Evolutionary conservation across 2,888 invertebrate genomes (phyloP).

Genomic region (Chydorus sphaericus): DNA sequence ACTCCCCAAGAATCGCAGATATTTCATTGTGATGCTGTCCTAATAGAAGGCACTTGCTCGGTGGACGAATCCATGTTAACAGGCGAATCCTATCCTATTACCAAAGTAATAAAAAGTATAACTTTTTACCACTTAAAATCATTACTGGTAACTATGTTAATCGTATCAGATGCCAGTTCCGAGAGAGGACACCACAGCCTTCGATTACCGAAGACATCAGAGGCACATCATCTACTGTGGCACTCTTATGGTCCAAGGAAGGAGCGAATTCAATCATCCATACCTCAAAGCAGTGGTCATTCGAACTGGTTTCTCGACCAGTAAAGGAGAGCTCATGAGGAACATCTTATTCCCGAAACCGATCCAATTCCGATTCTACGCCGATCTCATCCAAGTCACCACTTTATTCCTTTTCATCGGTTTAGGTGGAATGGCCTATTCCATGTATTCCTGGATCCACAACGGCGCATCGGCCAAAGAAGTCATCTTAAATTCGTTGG

Average conservation of each 20-base stretch:
- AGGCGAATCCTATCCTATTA: constrained; percentile 26
- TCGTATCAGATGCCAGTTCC: constrained; percentile 20
- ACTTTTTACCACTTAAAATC: not conserved
- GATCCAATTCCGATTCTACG: constrained; percentile 59
- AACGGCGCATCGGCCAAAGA: constrained; percentile 21
- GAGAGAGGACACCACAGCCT: constrained; percentile 18
- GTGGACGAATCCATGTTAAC: constrained; percentile 38
- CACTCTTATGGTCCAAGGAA: constrained; percentile 25
- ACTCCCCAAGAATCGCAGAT: constrained; percentile 26
- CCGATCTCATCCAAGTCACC: constrained; percentile 35
- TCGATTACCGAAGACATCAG: constrained; percentile 21
- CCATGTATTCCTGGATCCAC: constrained; percentile 21
- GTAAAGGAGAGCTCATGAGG: constrained; percentile 59
- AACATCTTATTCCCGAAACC: constrained; percentile 65
- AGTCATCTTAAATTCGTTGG: constrained; percentile 23
- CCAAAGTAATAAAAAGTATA: constrained; percentile 21
- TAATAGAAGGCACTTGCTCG: constrained; percentile 33
- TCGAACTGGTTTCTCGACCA: constrained; percentile 51
- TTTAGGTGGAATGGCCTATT: constrained; percentile 21
- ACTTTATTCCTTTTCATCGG: constrained; percentile 24
- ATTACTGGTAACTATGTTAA: not conserved
- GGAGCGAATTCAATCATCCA: constrained; percentile 20
- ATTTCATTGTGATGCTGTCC: constrained; percentile 35
- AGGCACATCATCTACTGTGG: constrained; percentile 25
- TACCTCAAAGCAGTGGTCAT: constrained; percentile 33